Evolutionary conservation across 2,113 vertebrate genomes (phyloP), one percentile per base, ranked within the genome.

Genomic region (Pedetes capensis): DNA sequence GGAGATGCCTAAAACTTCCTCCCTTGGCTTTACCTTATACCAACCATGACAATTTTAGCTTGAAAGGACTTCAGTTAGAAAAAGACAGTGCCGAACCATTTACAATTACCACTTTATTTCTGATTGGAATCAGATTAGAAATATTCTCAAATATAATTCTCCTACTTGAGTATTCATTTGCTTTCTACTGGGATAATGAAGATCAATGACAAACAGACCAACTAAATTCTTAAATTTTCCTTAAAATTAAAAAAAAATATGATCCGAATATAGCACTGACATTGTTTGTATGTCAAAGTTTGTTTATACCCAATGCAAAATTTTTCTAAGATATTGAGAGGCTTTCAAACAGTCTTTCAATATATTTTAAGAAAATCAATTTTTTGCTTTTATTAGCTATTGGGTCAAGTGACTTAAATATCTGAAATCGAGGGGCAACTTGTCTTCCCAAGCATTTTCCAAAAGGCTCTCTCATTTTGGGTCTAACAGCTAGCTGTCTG

Each of bases 371-470:
- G 17, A 59, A 89, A 75, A 68, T 27, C 6, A 29, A 8, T 12
- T 12, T 63, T 89, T 88, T 82, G 6, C 37, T 81, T 75, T 42
- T 6, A 51, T 42, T 57, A 81, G 34, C 42, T 55, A 14, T 69
- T 61, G 20, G 22, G 29, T 91, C 76, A 80, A 91, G 49, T 39
- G 55, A 69, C 63, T 91, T n/a, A 96, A 91, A 94, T 49, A 89
- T 39, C 72, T 25, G 22, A 53, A 76, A 78, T 69, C 63, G 92
- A 89, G 71, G 49, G 75, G 59, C 69, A 83, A 37, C 25, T 42
- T 92, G 64, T 93, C 72, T 94, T 89, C 44, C 20, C 85, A 96
- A 94, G 84, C 49, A 78, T 96, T 92, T 96, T 95, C 66, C 86
- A 55, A 92, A 87, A 42, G 53, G 0, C 91, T 93, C 12, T 85